phyloP scores from a whole-genome alignment of 2,113 vertebrate genomes.

The Limanda limanda region DNA sequence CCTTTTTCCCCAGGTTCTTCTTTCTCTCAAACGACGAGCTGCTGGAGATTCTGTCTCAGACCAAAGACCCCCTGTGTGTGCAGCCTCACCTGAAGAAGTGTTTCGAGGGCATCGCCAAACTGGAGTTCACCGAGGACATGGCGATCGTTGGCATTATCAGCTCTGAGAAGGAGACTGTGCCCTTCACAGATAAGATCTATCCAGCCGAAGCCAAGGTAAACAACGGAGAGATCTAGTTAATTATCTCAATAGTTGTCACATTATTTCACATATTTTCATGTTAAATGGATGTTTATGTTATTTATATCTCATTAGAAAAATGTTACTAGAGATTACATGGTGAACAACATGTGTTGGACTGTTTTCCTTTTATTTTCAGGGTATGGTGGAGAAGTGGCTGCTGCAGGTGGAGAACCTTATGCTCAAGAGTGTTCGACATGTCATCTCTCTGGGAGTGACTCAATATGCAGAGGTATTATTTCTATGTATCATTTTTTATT shows the following conservation, averaged over 20 bases:
- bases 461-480: conserved; percentile 84
- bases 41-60: conserved; percentile 94
- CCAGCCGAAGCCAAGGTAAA: conserved; percentile 88
- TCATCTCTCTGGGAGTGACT: conserved; percentile 84
- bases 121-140: conserved; percentile 86
- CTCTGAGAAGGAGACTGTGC: conserved; percentile 89
- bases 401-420: conserved; percentile 90
- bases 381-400: conserved; percentile 97
- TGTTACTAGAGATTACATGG: too few relatives aligned
- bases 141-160: conserved; percentile 92
- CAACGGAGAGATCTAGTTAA: neutral
- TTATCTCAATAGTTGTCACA: too few relatives aligned
- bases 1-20: conserved; percentile 85
- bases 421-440: conserved; percentile 86
- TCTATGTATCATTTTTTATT: neutral
- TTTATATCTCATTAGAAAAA: neutral
- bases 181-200: conserved; percentile 86
- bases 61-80: conserved; percentile 92
- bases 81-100: conserved; percentile 96
- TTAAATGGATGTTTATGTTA: neutral
- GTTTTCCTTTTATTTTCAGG: conserved; percentile 71
- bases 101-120: conserved; percentile 92
- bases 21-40: conserved; percentile 94
- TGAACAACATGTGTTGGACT: neutral
- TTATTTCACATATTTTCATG: neutral